A percentile compares a stretch with the other conserved stretches of the same genome.
These are phyloP conservation scores for Eidolon dupreanum DNA, from an alignment of 2,797 vertebrate species.

Conservation along the genomic window DNA sequence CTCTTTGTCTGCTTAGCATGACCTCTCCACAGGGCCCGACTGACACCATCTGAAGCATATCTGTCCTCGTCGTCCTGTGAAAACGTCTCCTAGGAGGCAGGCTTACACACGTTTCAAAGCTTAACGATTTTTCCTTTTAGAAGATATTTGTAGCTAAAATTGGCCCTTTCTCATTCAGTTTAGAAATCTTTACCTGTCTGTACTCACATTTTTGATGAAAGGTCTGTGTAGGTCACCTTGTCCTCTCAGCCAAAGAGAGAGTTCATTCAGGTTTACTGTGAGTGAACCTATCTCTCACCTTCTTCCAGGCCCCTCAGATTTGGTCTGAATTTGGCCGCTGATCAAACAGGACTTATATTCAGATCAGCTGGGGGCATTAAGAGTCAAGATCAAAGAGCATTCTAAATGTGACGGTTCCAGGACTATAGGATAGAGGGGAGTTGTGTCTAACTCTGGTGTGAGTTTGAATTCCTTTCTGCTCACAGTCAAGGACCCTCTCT, in stretches of 20 bases:
- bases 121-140: neutral
- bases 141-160: neutral
- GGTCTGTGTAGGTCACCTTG: neutral
- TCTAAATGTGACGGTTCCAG: neutral
- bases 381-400: neutral
- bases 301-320: neutral
- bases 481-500: no score
- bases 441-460: no score
- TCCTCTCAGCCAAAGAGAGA: neutral
- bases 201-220: neutral
- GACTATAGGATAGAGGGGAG: accelerated
- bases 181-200: neutral
- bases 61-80: neutral
- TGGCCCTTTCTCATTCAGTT: neutral
- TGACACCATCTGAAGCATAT: neutral
- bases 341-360: neutral
- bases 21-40: neutral
- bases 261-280: neutral
- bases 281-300: neutral
- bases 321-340: neutral
- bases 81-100: neutral
- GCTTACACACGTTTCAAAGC: neutral
- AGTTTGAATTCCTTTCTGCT: no score
- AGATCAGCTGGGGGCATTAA: neutral
- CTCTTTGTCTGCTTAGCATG: neutral